These are phyloP conservation scores for Ceratosolen solmsi DNA, from an alignment of 1,140 invertebrate species.

Conservation along the genomic window DNA sequence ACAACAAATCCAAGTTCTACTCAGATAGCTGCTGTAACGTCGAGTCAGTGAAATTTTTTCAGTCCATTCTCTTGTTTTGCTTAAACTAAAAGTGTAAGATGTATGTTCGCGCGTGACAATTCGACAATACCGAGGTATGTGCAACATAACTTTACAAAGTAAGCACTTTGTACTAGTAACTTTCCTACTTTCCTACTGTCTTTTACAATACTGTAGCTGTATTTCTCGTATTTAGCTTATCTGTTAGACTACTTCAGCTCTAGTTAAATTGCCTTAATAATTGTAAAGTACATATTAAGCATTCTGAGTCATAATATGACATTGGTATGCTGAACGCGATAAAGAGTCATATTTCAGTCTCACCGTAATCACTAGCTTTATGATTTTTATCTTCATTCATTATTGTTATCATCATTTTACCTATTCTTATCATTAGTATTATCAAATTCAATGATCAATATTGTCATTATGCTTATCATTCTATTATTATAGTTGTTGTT, in stretches of 20 bases:
- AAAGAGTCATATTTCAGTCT: too few species aligned
- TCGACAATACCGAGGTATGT: not conserved
- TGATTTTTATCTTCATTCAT: too few species aligned
- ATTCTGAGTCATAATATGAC: not conserved
- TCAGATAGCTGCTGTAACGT: not conserved
- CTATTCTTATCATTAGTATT: too few species aligned
- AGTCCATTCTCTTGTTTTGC: not conserved
- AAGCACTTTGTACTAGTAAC: not conserved
- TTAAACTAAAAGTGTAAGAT: not conserved
- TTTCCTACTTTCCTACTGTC: not conserved
- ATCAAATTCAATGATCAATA: too few species aligned
- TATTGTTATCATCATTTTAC: too few species aligned
- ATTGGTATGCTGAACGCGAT: not conserved
- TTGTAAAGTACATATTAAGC: not conserved
- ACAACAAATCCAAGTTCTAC: not conserved
- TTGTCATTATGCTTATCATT: too few species aligned
- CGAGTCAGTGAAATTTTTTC: not conserved
- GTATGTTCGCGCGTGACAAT: not conserved
- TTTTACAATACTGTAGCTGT: too few species aligned
- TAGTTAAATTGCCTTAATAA: not conserved
- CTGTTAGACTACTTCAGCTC: not conserved
- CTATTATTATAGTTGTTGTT: too few species aligned
- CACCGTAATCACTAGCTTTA: too few species aligned
- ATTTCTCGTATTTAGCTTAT: not conserved
- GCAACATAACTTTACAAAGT: constrained; percentile 4